Conservation (phyloP, 1,140 invertebrate genomes). For the Pinna nobilis region DNA sequence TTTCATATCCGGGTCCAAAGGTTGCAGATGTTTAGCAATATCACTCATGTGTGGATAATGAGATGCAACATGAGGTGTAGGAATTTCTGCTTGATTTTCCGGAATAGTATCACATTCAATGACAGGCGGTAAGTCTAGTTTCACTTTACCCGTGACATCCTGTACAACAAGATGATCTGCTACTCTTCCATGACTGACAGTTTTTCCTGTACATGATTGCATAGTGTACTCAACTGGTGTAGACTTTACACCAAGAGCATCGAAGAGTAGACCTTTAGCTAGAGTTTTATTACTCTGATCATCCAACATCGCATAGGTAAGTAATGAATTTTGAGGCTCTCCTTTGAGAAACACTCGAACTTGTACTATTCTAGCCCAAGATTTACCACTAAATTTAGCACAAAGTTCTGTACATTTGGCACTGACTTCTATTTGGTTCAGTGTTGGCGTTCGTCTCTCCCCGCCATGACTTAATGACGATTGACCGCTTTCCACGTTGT, state of each 20-base stretch:
- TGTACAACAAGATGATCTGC: not conserved
- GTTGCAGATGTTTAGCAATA: not conserved
- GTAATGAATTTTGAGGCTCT: not conserved
- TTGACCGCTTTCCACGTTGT: no score
- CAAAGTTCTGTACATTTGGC: slow-evolving; percentile 11
- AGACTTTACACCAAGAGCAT: not conserved
- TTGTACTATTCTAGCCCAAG: slow-evolving; percentile 28
- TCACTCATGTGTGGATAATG: slow-evolving; percentile 15
- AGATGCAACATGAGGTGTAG: not conserved
- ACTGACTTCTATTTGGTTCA: not conserved
- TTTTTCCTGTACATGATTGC: not conserved
- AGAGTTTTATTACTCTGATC: slow-evolving; percentile 31
- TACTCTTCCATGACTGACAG: not conserved
- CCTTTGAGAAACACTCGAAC: slow-evolving; percentile 13
- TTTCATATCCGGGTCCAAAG: not conserved
- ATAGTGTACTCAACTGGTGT: slow-evolving; percentile 3
- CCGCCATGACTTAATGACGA: slow-evolving; percentile 16
- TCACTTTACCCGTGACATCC: not conserved
- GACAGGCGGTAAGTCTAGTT: slow-evolving; percentile 21
- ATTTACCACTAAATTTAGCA: slow-evolving; percentile 18
- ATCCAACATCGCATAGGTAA: slow-evolving; percentile 31
- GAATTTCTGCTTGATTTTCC: slow-evolving; percentile 5
- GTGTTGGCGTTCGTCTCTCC: not conserved
- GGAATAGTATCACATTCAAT: slow-evolving; percentile 29
- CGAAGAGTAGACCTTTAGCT: not conserved